Evolutionary conservation across 2,113 vertebrate species (phyloP).

Genomic region (Podarcis muralis): DNA sequence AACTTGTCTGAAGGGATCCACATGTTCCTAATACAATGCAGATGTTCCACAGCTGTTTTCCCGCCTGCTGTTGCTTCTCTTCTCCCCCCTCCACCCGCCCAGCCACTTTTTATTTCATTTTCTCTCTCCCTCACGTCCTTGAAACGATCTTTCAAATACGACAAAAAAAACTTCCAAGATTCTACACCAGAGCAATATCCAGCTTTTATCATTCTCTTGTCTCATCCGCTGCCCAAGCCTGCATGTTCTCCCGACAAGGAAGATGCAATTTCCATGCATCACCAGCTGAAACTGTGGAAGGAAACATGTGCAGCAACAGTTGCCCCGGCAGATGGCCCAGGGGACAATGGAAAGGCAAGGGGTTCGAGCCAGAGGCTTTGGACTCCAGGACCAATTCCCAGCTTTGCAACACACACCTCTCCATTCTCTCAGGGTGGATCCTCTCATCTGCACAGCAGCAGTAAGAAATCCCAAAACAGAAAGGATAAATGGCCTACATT

Average conservation of each 20-base stretch:
- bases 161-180: background rate
- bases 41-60: constrained; percentile 21
- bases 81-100: background rate
- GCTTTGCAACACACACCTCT: background rate
- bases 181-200: background rate
- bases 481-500: background rate
- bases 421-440: background rate
- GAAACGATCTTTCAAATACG: background rate
- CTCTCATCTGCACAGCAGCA: background rate
- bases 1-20: background rate
- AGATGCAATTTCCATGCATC: background rate
- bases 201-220: constrained; percentile 9
- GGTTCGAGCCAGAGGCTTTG: background rate
- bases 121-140: background rate
- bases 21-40: constrained; percentile 19
- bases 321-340: background rate
- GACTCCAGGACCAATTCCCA: background rate
- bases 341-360: background rate
- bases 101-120: constrained; percentile 13
- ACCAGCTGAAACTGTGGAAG: background rate
- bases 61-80: constrained; percentile 6
- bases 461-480: background rate
- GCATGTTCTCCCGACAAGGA: background rate
- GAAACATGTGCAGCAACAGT: background rate
- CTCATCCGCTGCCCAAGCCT: background rate